phyloP scores from a whole-genome alignment of 2,113 vertebrate genomes.

The Rhea pennata region DNA sequence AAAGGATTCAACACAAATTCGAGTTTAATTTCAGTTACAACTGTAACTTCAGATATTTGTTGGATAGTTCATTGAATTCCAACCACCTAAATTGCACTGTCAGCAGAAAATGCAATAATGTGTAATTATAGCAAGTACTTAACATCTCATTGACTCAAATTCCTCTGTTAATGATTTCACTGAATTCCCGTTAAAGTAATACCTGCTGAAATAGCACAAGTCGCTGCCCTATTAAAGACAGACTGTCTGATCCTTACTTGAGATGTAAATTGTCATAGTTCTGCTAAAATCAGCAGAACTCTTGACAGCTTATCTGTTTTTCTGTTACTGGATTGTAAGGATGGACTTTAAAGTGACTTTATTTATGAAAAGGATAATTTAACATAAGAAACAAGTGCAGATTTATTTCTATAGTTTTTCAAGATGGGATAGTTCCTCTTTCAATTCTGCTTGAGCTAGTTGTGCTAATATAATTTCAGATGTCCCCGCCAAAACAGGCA shows the following conservation, averaged over 20 bases:
- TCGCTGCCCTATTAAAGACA: neutral
- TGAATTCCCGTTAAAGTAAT: conserved; percentile 61
- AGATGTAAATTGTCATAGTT: neutral
- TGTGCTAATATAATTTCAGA: neutral
- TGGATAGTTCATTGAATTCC: conserved; percentile 58
- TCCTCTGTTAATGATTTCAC: conserved; percentile 68
- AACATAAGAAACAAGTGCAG: neutral
- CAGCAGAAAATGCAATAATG: conserved; percentile 67
- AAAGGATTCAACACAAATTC: neutral
- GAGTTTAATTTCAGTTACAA: conserved; percentile 38
- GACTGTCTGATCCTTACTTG: neutral
- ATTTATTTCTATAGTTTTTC: neutral
- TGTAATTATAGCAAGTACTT: conserved; percentile 65
- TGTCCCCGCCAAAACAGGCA: neutral
- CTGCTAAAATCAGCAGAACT: neutral
- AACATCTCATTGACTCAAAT: conserved; percentile 70
- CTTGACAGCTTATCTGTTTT: neutral
- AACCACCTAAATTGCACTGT: conserved; percentile 18
- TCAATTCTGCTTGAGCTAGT: neutral
- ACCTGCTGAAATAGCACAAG: conserved; percentile 52
- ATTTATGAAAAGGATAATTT: neutral
- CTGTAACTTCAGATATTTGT: conserved; percentile 42
- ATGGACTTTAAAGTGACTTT: neutral
- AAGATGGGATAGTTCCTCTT: neutral
- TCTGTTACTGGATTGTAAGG: neutral